Evolutionary conservation across 2,888 invertebrate species (phyloP).

Genomic region (Megamerina dolium): DNA sequence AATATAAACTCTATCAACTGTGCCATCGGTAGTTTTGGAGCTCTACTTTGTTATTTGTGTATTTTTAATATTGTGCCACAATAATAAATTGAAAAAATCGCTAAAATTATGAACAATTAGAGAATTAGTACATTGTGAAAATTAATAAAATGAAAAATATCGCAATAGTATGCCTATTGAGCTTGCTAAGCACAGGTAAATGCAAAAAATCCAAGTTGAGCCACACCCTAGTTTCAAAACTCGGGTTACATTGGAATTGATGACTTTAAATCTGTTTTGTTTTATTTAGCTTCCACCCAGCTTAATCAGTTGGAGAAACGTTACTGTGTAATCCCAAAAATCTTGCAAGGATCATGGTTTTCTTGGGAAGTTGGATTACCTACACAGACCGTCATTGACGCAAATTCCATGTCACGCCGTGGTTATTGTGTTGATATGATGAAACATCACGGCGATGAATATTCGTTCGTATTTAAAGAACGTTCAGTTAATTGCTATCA

Average conservation of each 20-base stretch:
- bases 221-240: constrained; percentile 12
- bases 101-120: too few relatives aligned
- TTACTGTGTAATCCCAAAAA: constrained; percentile 68
- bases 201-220: not conserved
- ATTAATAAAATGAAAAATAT: constrained; percentile 5
- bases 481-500: constrained; percentile 63
- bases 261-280: too few relatives aligned
- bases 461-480: constrained; percentile 73
- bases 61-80: too few relatives aligned
- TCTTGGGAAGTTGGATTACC: constrained; percentile 80
- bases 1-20: too few relatives aligned
- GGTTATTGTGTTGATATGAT: constrained; percentile 68
- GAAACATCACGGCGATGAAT: constrained; percentile 70
- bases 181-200: constrained; percentile 5
- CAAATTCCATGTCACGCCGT: constrained; percentile 67
- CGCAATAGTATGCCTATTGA: not conserved
- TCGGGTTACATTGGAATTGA: too few relatives aligned
- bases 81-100: too few relatives aligned
- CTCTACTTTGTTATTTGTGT: too few relatives aligned
- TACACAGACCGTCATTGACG: constrained; percentile 76
- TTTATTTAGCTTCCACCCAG: constrained; percentile 6
- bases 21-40: too few relatives aligned
- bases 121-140: too few relatives aligned
- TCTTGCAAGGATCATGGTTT: constrained; percentile 83
- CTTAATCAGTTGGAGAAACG: constrained; percentile 29